Conservation (phyloP, 2,113 vertebrate species). For the Antidorcas marsupialis region DNA sequence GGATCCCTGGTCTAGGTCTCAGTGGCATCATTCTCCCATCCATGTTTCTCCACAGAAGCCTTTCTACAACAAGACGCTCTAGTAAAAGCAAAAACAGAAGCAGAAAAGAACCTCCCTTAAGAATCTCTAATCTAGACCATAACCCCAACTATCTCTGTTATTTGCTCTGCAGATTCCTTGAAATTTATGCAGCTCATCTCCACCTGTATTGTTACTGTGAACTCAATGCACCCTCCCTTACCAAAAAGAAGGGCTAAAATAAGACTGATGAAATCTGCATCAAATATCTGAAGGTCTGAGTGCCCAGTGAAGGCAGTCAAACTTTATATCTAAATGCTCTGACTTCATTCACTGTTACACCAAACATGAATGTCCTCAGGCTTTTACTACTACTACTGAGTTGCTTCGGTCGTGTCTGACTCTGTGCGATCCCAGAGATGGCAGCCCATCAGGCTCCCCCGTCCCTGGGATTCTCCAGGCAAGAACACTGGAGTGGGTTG, state of each 20-base stretch:
- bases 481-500: no score
- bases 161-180: background rate
- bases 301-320: background rate
- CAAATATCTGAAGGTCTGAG: background rate
- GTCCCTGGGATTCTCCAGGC: no score
- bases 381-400: no score
- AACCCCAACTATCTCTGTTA: background rate
- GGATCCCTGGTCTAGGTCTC: background rate
- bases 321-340: background rate
- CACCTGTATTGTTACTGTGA: background rate
- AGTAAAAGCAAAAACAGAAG: background rate
- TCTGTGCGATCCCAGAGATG: no score
- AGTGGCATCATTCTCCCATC: background rate
- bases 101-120: background rate
- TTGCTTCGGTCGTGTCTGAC: no score
- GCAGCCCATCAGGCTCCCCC: no score
- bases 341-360: background rate
- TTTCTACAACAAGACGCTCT: background rate
- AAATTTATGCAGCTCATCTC: background rate
- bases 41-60: background rate
- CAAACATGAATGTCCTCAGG: no score
- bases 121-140: background rate
- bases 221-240: accelerated
- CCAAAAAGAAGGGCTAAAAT: background rate
- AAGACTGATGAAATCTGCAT: background rate